Conservation (phyloP, 2,888 invertebrate species). For the Oxytorus armatus region DNA sequence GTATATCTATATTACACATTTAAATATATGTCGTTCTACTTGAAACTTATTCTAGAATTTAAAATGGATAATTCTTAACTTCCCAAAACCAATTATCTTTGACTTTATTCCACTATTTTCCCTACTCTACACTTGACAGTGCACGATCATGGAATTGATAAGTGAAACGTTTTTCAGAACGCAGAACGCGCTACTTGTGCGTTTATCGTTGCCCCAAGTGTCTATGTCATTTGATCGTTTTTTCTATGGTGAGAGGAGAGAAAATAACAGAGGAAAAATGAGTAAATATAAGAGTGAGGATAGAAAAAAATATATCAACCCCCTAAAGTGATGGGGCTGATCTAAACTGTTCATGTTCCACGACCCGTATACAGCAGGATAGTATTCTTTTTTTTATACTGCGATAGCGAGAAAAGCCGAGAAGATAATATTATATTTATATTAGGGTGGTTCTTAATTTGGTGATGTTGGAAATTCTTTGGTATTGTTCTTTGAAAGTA, state of each 20-base stretch:
- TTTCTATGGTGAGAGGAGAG: background rate
- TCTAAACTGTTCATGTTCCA: conserved; percentile 17
- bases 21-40: too few relatives aligned
- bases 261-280: background rate
- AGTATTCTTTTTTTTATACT: conserved; percentile 23
- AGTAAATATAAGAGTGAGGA: conserved; percentile 8
- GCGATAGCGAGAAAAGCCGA: conserved; percentile 40
- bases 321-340: background rate
- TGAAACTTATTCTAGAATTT: background rate
- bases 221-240: conserved; percentile 13
- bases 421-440: conserved; percentile 60
- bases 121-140: background rate
- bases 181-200: background rate
- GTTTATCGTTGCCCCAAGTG: background rate
- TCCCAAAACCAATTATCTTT: too few relatives aligned
- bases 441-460: too few relatives aligned
- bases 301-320: conserved; percentile 13
- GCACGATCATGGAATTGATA: background rate
- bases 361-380: background rate
- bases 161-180: background rate
- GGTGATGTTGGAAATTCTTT: too few relatives aligned
- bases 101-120: background rate
- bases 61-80: background rate
- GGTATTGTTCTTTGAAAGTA: too few relatives aligned
- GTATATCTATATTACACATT: too few relatives aligned